Evolutionary conservation across 2,113 vertebrate genomes (phyloP).

Genomic region (Geococcyx californianus): DNA sequence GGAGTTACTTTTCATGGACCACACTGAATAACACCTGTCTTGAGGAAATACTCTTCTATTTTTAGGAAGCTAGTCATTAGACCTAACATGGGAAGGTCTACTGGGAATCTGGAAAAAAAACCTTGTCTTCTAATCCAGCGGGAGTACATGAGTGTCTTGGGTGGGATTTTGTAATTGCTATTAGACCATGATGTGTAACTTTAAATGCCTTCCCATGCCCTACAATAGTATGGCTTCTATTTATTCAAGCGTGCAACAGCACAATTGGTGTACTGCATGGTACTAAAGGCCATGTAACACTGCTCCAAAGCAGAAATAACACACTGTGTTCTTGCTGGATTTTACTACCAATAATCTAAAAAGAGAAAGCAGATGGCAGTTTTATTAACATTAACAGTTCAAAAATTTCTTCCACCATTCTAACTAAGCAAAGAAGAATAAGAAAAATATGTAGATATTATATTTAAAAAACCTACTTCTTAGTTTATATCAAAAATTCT

Average conservation of each 20-base stretch:
- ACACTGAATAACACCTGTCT: not conserved
- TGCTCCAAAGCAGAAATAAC: not conserved
- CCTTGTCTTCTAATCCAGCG: not conserved
- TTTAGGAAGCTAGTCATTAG: not conserved
- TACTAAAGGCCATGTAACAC: not conserved
- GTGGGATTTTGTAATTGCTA: not conserved
- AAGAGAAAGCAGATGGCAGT: not conserved
- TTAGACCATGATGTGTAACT: accelerated
- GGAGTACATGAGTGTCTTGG: not conserved
- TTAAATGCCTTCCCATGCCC: not conserved
- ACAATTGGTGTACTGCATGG: not conserved
- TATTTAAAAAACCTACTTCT: not conserved
- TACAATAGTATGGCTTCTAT: not conserved
- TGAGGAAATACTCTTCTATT: not conserved
- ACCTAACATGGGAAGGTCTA: not conserved
- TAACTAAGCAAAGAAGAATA: not conserved
- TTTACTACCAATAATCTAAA: not conserved
- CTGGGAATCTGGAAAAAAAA: not conserved
- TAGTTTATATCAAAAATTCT: not conserved
- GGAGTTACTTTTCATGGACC: not conserved
- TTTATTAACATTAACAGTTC: not conserved
- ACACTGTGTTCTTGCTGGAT: not conserved
- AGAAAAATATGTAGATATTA: not conserved
- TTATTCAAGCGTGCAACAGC: not conserved
- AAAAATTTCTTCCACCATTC: not conserved